Percentiles rank a stretch among this genome's conserved stretches.
These are phyloP conservation scores for Dromius quadrimaculatus DNA, from an alignment of 2,888 invertebrate genomes.

Conservation along the genomic window DNA sequence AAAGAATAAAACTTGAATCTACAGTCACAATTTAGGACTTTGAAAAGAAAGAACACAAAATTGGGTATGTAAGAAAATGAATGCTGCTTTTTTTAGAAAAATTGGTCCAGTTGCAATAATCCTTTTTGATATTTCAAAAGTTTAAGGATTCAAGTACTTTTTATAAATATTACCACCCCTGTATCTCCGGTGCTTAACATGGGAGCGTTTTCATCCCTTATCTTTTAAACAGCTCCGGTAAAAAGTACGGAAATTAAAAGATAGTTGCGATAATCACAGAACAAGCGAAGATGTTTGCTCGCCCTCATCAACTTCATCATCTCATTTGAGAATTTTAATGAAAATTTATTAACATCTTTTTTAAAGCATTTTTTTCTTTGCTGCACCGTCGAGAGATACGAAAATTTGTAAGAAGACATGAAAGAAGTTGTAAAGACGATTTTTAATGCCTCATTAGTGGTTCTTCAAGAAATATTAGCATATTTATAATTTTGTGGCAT, in stretches of 20 bases:
- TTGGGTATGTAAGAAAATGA: no score
- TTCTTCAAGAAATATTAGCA: no score
- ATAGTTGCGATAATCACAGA: slow-evolving; percentile 43
- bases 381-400: slow-evolving; percentile 11
- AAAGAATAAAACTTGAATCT: no score
- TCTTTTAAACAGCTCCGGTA: background rate
- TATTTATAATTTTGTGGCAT: no score
- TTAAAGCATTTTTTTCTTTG: slow-evolving; percentile 20
- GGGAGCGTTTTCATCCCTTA: slow-evolving; percentile 11
- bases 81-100: no score
- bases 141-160: no score
- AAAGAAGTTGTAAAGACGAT: background rate
- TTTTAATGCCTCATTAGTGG: slow-evolving; percentile 31
- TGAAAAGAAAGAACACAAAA: no score
- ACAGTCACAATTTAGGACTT: no score
- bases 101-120: no score
- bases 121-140: no score
- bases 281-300: slow-evolving; percentile 41
- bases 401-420: slow-evolving; percentile 18
- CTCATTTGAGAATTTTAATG: slow-evolving; percentile 47
- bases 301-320: slow-evolving; percentile 35
- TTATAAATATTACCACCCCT: slow-evolving; percentile 15
- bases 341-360: slow-evolving; percentile 44
- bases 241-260: slow-evolving; percentile 47
- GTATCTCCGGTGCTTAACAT: background rate